Conservation (phyloP, 2,888 invertebrate genomes). For the Tetranychus truncatus region DNA sequence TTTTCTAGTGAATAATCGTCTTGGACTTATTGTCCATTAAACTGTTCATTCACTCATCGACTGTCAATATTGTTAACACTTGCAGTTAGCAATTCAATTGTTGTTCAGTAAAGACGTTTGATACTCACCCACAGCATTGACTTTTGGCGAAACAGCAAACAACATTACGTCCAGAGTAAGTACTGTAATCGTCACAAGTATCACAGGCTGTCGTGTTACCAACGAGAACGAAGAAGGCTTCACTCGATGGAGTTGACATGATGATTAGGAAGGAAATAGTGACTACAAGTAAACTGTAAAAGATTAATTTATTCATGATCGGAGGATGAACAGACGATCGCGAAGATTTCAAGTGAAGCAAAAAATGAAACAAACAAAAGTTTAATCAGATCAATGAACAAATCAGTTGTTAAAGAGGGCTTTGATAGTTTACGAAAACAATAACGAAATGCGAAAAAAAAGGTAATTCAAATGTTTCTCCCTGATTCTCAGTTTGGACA, state of each 20-base stretch:
- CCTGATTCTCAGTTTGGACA: too few relatives aligned
- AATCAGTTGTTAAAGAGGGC: background rate
- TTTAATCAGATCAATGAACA: background rate
- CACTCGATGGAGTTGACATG: too few relatives aligned
- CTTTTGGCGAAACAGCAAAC: conserved; percentile 17
- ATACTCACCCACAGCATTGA: conserved; percentile 18
- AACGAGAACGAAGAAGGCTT: conserved; percentile 12
- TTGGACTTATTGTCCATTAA: too few relatives aligned
- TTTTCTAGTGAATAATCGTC: too few relatives aligned
- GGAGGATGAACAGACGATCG: background rate
- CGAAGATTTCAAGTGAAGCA: background rate
- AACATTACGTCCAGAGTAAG: conserved; percentile 19
- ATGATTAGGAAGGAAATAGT: background rate
- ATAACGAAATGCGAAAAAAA: too few relatives aligned
- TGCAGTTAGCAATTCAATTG: background rate
- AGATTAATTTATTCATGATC: background rate
- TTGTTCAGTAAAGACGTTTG: background rate
- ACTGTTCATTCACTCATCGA: too few relatives aligned
- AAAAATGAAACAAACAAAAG: background rate
- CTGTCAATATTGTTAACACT: background rate
- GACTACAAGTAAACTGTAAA: background rate
- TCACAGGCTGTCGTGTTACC: conserved; percentile 19
- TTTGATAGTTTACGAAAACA: too few relatives aligned
- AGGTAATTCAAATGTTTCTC: too few relatives aligned
- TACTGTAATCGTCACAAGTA: conserved; percentile 16